Percentiles rank a stretch among this genome's conserved stretches.
Conservation (phyloP, 2,888 invertebrate species). For the Noctua janthe region DNA sequence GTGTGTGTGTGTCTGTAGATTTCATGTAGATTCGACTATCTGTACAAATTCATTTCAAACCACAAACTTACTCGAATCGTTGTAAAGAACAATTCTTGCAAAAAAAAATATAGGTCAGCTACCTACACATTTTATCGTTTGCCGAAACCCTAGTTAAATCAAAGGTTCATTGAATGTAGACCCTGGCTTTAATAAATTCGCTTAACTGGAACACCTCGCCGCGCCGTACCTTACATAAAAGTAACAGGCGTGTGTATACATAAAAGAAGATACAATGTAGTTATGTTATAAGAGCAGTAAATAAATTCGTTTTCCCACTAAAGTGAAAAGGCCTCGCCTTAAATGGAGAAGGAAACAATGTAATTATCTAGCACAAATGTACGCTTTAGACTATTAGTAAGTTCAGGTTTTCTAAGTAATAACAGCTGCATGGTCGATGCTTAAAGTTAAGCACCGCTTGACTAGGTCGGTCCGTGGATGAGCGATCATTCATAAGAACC, state of each 20-base stretch:
- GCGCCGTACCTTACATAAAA: constrained; percentile 12
- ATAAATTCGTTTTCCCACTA: not conserved
- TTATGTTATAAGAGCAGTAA: not conserved
- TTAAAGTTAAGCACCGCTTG: not conserved
- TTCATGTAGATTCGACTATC: not conserved
- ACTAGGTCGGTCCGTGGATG: not conserved
- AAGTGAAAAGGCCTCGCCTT: not conserved
- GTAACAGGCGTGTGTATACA: not conserved
- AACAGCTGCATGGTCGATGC: not conserved
- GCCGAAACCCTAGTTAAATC: constrained; percentile 27
- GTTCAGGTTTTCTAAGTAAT: not conserved
- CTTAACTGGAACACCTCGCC: constrained; percentile 26
- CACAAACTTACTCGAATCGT: not conserved
- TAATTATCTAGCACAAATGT: not conserved
- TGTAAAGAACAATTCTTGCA: not conserved
- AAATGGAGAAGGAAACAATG: not conserved
- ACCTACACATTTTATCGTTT: not conserved
- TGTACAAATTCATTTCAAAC: not conserved
- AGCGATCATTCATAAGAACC: not conserved
- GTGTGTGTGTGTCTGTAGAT: too few relatives aligned
- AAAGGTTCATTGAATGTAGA: constrained; percentile 36
- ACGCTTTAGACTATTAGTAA: not conserved
- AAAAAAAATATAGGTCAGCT: not conserved
- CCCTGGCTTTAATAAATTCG: constrained; percentile 41
- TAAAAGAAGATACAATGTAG: constrained; percentile 6